Conservation (phyloP, 1,140 invertebrate genomes). For the Metaphire vulgaris region DNA sequence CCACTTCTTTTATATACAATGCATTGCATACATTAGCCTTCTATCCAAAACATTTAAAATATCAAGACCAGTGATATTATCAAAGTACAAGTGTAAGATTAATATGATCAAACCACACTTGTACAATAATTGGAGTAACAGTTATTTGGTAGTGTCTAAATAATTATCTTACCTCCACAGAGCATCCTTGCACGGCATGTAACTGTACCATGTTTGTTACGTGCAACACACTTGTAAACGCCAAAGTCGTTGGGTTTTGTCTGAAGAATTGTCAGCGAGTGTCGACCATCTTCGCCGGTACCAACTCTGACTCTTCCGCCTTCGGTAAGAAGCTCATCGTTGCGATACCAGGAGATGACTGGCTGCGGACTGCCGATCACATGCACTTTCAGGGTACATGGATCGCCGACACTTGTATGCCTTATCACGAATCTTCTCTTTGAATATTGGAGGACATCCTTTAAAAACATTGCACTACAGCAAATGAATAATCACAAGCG, state of each 20-base stretch:
- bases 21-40: too few species aligned
- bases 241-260: conserved; percentile 61
- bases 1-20: too few species aligned
- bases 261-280: conserved; percentile 55
- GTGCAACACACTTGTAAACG: conserved; percentile 88
- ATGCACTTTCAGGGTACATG: conserved; percentile 70
- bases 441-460: conserved; percentile 28
- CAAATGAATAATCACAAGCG: too few species aligned
- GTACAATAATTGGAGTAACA: too few species aligned
- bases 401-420: conserved; percentile 72
- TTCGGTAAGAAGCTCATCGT: conserved; percentile 51
- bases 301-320: conserved; percentile 36
- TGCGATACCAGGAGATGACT: conserved; percentile 77
- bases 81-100: too few species aligned
- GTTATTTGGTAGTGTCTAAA: too few species aligned
- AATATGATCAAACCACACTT: not conserved
- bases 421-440: conserved; percentile 29
- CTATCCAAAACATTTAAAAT: too few species aligned
- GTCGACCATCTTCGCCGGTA: conserved; percentile 58
- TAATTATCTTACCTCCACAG: conserved; percentile 50
- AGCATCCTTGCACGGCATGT: conserved; percentile 54
- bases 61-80: too few species aligned
- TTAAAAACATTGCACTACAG: too few species aligned
- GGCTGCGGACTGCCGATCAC: conserved; percentile 84
- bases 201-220: conserved; percentile 55